A percentile compares a stretch with the other conserved stretches of the same genome.
These are phyloP conservation scores for Notechis scutatus DNA, from an alignment of 2,113 vertebrate genomes.

Conservation along the genomic window DNA sequence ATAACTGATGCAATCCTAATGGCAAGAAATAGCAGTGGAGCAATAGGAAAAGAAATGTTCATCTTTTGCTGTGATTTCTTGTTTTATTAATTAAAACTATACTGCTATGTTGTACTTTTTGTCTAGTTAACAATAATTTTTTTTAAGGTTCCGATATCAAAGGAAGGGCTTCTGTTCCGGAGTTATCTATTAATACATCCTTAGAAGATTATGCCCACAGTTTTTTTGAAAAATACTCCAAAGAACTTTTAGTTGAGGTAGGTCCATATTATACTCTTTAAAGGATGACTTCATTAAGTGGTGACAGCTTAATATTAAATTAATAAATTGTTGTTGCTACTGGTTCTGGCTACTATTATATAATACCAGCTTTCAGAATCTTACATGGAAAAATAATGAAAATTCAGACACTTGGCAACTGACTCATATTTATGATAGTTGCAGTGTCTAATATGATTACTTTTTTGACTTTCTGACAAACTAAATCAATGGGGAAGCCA, in stretches of 20 bases:
- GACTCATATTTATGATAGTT: neutral
- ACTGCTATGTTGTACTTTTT: neutral
- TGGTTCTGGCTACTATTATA: neutral
- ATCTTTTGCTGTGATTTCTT: neutral
- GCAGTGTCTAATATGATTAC: neutral
- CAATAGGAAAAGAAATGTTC: neutral
- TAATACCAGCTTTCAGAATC: conserved; percentile 13
- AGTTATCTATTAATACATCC: conserved; percentile 69
- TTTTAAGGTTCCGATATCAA: conserved; percentile 87
- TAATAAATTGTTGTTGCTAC: neutral
- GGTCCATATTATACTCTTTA: conserved; percentile 16
- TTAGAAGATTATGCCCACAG: conserved; percentile 79
- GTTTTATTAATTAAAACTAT: neutral
- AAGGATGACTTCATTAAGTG: neutral
- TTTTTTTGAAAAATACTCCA: conserved; percentile 92
- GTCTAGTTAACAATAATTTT: conserved; percentile 6
- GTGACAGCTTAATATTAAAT: neutral
- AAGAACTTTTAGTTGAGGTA: conserved; percentile 89
- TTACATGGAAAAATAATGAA: neutral
- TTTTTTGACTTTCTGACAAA: neutral
- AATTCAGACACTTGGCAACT: neutral
- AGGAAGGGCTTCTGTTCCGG: conserved; percentile 78
- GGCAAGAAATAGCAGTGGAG: neutral
- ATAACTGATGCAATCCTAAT: neutral
- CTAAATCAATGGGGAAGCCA: neutral